Evolutionary conservation across 2,888 invertebrate species (phyloP).

Genomic region (Cosmia pyralina): DNA sequence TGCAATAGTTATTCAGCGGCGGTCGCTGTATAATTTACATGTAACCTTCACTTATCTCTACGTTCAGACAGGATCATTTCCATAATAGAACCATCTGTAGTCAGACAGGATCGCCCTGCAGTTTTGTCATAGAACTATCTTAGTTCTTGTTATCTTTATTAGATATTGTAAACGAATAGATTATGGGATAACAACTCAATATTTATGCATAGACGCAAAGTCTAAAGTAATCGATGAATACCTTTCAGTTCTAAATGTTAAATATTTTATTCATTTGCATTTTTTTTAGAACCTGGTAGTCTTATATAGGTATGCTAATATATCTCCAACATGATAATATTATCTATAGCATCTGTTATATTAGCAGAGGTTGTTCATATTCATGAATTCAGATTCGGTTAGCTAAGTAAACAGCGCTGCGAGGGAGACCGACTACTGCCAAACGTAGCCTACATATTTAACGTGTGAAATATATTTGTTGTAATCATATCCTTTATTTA

Average conservation of each 20-base stretch:
- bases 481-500: slow-evolving; percentile 23
- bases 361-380: slow-evolving; percentile 68
- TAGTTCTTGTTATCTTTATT: slow-evolving; percentile 76
- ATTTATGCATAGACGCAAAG: slow-evolving; percentile 12
- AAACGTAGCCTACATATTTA: slow-evolving; percentile 54
- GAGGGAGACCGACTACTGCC: slow-evolving; percentile 56
- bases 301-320: slow-evolving; percentile 11
- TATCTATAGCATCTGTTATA: slow-evolving; percentile 46
- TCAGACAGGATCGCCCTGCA: slow-evolving; percentile 81
- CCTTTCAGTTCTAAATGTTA: background rate
- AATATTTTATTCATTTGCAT: background rate
- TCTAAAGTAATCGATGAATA: slow-evolving; percentile 1
- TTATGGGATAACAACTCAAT: slow-evolving; percentile 21
- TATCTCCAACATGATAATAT: slow-evolving; percentile 46
- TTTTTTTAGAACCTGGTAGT: background rate
- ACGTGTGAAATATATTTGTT: slow-evolving; percentile 35
- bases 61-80: slow-evolving; percentile 81
- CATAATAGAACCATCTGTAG: slow-evolving; percentile 87
- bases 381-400: slow-evolving; percentile 80
- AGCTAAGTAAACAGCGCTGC: slow-evolving; percentile 74
- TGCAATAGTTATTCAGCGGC: slow-evolving; percentile 69
- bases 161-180: slow-evolving; percentile 68
- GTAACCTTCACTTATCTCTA: slow-evolving; percentile 85
- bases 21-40: slow-evolving; percentile 78
- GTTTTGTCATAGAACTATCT: slow-evolving; percentile 85